Conservation (phyloP, 2,797 vertebrate species). For the Sebastes aleutianus region DNA sequence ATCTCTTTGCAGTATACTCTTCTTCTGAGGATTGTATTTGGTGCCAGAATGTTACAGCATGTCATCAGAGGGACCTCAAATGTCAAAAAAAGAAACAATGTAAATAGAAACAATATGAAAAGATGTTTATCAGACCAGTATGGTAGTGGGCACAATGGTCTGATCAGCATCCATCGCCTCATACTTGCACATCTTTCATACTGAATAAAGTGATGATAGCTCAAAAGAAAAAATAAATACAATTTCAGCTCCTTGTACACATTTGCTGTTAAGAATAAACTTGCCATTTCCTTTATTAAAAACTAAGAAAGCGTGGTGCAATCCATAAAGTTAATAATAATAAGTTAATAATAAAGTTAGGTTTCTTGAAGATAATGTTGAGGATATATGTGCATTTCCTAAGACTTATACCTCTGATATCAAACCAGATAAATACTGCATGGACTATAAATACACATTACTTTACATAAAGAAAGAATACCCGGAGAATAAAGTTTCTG, state of each 20-base stretch:
- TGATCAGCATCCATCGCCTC: background rate
- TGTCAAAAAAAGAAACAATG: background rate
- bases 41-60: constrained; percentile 12
- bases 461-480: background rate
- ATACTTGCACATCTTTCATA: background rate
- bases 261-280: background rate
- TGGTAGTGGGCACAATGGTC: background rate
- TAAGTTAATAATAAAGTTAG: background rate
- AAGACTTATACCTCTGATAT: background rate
- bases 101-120: background rate
- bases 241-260: background rate
- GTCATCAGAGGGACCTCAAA: constrained; percentile 2
- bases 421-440: background rate
- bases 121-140: background rate
- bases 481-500: background rate
- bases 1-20: constrained; percentile 50
- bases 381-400: background rate
- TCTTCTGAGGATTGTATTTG: constrained; percentile 36
- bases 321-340: background rate
- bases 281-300: background rate
- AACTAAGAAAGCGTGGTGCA: background rate
- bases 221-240: background rate
- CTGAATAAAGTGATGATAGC: background rate
- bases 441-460: background rate
- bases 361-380: background rate